Conservation (phyloP, 2,888 invertebrate species). For the Caenorhabditis angaria region DNA sequence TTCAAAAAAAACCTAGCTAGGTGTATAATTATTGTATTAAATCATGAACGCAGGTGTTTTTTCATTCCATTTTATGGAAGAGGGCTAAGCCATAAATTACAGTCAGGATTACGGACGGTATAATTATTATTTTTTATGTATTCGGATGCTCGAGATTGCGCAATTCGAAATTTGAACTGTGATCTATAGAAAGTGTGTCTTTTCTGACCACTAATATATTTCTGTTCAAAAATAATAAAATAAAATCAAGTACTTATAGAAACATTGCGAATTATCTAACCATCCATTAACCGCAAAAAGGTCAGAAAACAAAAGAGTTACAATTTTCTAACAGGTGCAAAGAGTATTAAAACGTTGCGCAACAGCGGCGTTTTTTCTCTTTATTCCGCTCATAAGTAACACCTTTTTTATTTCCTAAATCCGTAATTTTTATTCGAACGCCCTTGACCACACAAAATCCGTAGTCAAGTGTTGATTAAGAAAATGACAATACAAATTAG, state of each 20-base stretch:
- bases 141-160: background rate
- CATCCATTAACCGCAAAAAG: background rate
- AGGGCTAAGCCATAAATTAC: slow-evolving; percentile 39
- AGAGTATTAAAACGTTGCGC: slow-evolving; percentile 1
- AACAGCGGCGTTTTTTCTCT: background rate
- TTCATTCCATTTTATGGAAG: background rate
- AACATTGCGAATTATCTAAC: no score
- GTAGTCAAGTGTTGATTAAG: slow-evolving; percentile 29
- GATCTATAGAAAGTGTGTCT: no score
- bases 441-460: slow-evolving; percentile 6
- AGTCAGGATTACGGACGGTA: slow-evolving; percentile 10
- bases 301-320: background rate
- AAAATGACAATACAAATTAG: slow-evolving; percentile 41
- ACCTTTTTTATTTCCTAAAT: no score
- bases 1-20: background rate
- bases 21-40: background rate
- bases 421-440: background rate
- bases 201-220: no score
- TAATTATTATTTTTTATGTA: background rate
- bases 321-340: background rate
- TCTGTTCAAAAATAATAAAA: no score
- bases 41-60: background rate
- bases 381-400: background rate
- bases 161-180: slow-evolving; percentile 5
- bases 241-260: no score